Conservation (phyloP, 2,888 invertebrate genomes). For the Alsophila aescularia region DNA sequence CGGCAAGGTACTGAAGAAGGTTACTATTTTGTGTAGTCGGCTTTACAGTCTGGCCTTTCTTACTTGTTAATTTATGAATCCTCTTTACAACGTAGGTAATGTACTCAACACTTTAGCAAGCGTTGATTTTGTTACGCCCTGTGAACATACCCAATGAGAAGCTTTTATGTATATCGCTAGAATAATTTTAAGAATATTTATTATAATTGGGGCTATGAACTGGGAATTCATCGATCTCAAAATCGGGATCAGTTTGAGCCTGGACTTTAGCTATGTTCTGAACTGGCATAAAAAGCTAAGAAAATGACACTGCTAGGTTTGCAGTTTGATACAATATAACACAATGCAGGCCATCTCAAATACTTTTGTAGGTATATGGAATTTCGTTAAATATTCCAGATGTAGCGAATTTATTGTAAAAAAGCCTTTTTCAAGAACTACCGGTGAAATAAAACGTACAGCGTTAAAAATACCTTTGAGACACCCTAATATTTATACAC, state of each 20-base stretch:
- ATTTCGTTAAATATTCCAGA: too few relatives aligned
- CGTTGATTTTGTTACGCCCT: slow-evolving; percentile 31
- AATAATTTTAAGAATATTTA: slow-evolving; percentile 8
- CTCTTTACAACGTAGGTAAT: slow-evolving; percentile 37
- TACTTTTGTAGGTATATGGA: too few relatives aligned
- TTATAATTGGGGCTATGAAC: neutral
- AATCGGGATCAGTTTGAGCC: neutral
- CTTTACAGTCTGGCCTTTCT: slow-evolving; percentile 44
- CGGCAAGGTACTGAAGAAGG: neutral
- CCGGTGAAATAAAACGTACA: neutral
- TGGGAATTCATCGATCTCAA: slow-evolving; percentile 2
- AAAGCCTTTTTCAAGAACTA: neutral
- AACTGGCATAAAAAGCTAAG: too few relatives aligned
- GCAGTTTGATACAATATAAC: too few relatives aligned
- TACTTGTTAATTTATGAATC: slow-evolving; percentile 66
- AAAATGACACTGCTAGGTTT: too few relatives aligned
- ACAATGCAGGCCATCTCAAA: too few relatives aligned
- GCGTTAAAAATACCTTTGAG: neutral
- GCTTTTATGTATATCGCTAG: slow-evolving; percentile 20
- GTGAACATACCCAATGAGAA: slow-evolving; percentile 24
- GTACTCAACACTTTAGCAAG: slow-evolving; percentile 26
- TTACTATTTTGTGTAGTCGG: slow-evolving; percentile 1
- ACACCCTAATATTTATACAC: slow-evolving; percentile 7
- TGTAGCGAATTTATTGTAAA: too few relatives aligned
- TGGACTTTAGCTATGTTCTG: neutral